Percentiles rank a stretch among this genome's conserved stretches.
phyloP scores from a whole-genome alignment of 92 coral and sea anemone genomes.

The Blastomussa wellsi region DNA sequence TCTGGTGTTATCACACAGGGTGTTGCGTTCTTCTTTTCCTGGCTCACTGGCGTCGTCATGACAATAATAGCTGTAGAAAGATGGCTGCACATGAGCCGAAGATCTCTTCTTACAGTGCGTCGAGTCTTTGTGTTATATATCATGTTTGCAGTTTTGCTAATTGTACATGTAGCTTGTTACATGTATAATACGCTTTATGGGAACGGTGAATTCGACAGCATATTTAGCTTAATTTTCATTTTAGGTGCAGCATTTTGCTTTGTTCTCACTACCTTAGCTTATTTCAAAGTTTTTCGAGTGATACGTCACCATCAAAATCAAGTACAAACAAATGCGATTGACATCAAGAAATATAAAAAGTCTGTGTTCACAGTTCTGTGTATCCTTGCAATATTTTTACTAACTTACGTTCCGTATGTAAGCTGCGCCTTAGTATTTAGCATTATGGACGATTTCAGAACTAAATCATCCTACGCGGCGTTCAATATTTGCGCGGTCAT shows the following conservation, averaged over 20 bases:
- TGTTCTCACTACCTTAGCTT: neutral
- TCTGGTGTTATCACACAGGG: neutral
- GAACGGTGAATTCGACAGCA: neutral
- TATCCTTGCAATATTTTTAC: neutral
- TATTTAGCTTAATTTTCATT: neutral
- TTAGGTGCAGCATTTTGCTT: neutral
- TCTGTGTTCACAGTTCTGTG: neutral
- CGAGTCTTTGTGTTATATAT: neutral
- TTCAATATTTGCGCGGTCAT: neutral
- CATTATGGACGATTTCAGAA: neutral
- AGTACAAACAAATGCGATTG: neutral
- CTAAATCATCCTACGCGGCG: neutral
- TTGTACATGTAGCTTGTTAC: neutral
- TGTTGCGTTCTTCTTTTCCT: neutral
- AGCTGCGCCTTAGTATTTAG: neutral
- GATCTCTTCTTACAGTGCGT: constrained; percentile 20
- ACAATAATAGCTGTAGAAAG: constrained; percentile 1
- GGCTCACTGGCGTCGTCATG: neutral
- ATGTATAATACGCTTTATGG: neutral
- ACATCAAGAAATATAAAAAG: neutral
- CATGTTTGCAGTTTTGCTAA: neutral
- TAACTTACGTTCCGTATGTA: neutral
- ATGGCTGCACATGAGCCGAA: constrained; percentile 19
- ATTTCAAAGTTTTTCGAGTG: constrained; percentile 8
- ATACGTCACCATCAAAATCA: neutral